Conservation (phyloP, 2,113 vertebrate genomes). For the Progne subis region DNA sequence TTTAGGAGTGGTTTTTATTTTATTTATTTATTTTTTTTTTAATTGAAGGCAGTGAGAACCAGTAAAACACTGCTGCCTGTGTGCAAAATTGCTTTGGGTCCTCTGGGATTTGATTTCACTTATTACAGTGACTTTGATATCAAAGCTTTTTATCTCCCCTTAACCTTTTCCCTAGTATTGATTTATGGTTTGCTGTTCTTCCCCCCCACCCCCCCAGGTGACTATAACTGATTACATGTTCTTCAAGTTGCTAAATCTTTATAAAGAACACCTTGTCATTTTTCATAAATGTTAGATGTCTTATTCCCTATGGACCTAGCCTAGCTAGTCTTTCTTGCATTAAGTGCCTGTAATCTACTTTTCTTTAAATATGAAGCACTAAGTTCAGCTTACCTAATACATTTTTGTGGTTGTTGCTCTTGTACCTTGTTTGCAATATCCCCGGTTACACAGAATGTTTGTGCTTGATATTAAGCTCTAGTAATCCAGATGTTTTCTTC, state of each 20-base stretch:
- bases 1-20: background rate
- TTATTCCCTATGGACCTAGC: background rate
- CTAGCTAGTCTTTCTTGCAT: background rate
- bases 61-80: background rate
- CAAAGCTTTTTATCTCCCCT: background rate
- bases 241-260: background rate
- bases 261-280: background rate
- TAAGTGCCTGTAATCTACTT: background rate
- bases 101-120: background rate
- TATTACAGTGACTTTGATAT: background rate
- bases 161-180: conserved; percentile 1
- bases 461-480: background rate
- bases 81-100: background rate
- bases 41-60: background rate
- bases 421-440: background rate
- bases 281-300: background rate
- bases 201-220: rapidly evolving
- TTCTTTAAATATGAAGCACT: background rate
- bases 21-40: background rate
- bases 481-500: background rate
- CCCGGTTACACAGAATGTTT: background rate
- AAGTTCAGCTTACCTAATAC: background rate
- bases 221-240: background rate
- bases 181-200: background rate
- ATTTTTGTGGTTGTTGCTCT: background rate